These are phyloP conservation scores for Tholera decimalis DNA, from an alignment of 2,888 invertebrate species.

Conservation along the genomic window DNA sequence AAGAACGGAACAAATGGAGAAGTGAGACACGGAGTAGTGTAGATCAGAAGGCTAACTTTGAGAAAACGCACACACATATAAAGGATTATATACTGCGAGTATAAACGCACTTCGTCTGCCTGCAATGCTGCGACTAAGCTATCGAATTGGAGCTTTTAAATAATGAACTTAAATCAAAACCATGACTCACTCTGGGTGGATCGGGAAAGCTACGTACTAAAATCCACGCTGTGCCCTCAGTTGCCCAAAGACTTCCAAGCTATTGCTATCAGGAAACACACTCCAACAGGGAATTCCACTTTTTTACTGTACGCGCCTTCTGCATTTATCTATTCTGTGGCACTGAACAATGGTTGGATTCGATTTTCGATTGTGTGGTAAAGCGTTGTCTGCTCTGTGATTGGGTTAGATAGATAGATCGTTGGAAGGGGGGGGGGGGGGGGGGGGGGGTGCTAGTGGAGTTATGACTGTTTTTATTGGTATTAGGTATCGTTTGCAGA, in stretches of 20 bases:
- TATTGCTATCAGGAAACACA: too few species aligned
- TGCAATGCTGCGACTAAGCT: not conserved
- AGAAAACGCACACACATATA: not conserved
- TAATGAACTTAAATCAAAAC: too few species aligned
- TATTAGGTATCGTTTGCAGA: conserved; percentile 32
- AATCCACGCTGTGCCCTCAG: too few species aligned
- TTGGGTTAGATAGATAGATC: conserved; percentile 50
- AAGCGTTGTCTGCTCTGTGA: conserved; percentile 47
- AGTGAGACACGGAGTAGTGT: not conserved
- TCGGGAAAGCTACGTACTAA: too few species aligned
- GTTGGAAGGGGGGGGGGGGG: not conserved
- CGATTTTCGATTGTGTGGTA: conserved; percentile 52
- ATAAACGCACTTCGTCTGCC: not conserved
- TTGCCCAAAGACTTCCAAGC: too few species aligned
- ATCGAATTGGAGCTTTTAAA: too few species aligned
- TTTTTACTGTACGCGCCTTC: too few species aligned
- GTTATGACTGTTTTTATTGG: conserved; percentile 36
- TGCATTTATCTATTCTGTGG: not conserved
- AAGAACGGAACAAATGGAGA: conserved; percentile 64
- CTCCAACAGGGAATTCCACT: too few species aligned
- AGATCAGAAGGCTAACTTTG: conserved; percentile 12
- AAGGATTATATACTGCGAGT: not conserved
- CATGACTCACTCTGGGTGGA: too few species aligned
- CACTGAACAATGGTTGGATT: conserved; percentile 44
- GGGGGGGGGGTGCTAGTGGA: not conserved